Conservation (phyloP, 2,797 vertebrate species). For the Rhynchotus rufescens region DNA sequence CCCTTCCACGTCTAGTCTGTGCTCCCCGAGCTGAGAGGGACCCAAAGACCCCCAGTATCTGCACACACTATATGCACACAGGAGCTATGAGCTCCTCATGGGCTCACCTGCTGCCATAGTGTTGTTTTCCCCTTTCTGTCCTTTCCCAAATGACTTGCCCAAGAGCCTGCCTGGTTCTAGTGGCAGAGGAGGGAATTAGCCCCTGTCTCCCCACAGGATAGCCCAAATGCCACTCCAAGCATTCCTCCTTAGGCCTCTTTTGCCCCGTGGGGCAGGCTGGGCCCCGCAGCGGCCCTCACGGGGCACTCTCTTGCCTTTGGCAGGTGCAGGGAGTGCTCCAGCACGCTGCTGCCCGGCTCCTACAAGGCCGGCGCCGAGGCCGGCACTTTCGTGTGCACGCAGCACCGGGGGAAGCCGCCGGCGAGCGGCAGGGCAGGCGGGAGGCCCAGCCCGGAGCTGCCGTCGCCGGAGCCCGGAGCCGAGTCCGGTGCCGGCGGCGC, state of each 20-base stretch:
- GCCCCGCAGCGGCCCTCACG: neutral
- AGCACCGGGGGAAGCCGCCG: constrained; percentile 83
- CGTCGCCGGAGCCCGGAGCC: constrained; percentile 19
- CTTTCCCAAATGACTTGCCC: neutral
- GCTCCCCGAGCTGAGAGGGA: neutral
- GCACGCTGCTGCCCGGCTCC: constrained; percentile 92
- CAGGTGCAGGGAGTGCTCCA: constrained; percentile 93
- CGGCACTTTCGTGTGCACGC: constrained; percentile 88
- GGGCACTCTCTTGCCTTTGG: neutral
- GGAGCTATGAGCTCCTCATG: neutral
- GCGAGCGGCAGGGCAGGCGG: constrained; percentile 5
- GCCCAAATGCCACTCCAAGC: neutral
- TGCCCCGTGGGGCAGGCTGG: neutral
- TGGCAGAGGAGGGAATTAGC: neutral
- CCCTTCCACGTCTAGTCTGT: neutral
- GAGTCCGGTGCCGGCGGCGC: constrained; percentile 32
- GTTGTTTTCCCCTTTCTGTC: neutral
- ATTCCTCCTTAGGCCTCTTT: neutral
- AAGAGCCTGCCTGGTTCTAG: neutral
- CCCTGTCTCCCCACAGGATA: neutral
- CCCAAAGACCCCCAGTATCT: neutral
- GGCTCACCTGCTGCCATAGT: neutral
- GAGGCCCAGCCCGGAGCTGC: constrained; percentile 66
- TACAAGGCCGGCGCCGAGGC: constrained; percentile 85
- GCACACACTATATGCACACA: neutral